A percentile compares a stretch with the other conserved stretches of the same genome.
Conservation (phyloP, 1,140 invertebrate species). For the Tetragnatha versicolor region DNA sequence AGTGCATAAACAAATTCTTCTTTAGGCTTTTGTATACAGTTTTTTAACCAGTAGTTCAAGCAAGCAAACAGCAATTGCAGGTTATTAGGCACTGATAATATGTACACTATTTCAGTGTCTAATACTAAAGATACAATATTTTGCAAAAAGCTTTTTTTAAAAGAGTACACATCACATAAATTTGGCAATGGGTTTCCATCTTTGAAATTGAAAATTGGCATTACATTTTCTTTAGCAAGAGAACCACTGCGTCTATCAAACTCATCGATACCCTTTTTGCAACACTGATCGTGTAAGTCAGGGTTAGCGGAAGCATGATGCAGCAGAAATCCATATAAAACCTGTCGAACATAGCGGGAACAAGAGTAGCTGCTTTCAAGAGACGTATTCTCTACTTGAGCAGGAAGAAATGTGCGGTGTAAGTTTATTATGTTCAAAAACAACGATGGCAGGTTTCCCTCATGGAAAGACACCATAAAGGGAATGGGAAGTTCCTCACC, state of each 20-base stretch:
- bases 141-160: conserved; percentile 41
- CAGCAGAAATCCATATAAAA: conserved; percentile 73
- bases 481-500: conserved; percentile 67
- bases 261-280: conserved; percentile 62
- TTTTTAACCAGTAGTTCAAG: conserved; percentile 74
- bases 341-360: conserved; percentile 71
- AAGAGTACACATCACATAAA: conserved; percentile 53
- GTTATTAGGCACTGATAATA: conserved; percentile 68
- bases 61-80: conserved; percentile 72
- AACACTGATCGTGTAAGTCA: conserved; percentile 61
- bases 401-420: conserved; percentile 72
- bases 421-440: conserved; percentile 74
- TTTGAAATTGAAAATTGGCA: conserved; percentile 55
- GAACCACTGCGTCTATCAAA: conserved; percentile 61
- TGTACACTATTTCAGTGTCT: conserved; percentile 34
- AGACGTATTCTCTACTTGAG: conserved; percentile 77
- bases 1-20: conserved; percentile 43
- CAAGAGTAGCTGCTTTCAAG: conserved; percentile 70
- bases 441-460: conserved; percentile 69
- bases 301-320: conserved; percentile 60
- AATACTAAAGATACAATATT: conserved; percentile 58
- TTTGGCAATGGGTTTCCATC: conserved; percentile 58
- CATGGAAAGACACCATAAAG: conserved; percentile 72
- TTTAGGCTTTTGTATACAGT: conserved; percentile 55
- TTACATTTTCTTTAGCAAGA: conserved; percentile 59